Conservation (phyloP, 2,888 invertebrate genomes). For the Nomada hirtipes region DNA sequence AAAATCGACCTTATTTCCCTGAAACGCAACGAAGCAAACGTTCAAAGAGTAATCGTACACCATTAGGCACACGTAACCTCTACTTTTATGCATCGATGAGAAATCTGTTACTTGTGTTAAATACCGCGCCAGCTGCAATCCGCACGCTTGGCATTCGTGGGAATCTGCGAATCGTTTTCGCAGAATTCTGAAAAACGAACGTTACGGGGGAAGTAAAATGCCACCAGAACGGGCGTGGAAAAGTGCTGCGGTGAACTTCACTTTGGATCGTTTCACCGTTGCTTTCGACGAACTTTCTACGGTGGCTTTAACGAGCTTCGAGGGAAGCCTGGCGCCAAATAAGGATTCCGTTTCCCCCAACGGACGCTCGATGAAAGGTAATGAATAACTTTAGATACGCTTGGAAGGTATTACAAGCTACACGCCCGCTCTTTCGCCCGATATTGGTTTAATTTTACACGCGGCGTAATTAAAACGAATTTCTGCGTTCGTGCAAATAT, state of each 20-base stretch:
- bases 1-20: neutral
- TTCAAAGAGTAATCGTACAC: neutral
- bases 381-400: constrained; percentile 45
- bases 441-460: too few relatives aligned
- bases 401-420: constrained; percentile 2
- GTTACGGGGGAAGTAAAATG: constrained; percentile 21
- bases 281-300: constrained; percentile 50
- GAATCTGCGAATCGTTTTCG: constrained; percentile 27
- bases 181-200: constrained; percentile 8
- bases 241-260: constrained; percentile 8
- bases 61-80: constrained; percentile 42
- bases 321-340: constrained; percentile 41
- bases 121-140: constrained; percentile 28
- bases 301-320: constrained; percentile 53
- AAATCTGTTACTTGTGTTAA: constrained; percentile 54
- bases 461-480: too few relatives aligned
- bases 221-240: neutral
- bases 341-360: constrained; percentile 37
- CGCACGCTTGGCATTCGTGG: constrained; percentile 41
- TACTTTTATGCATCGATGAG: constrained; percentile 52
- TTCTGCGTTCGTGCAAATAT: too few relatives aligned
- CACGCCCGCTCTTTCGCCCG: neutral
- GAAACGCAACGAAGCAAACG: constrained; percentile 4
- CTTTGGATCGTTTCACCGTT: neutral
- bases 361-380: constrained; percentile 48